A percentile compares a stretch with the other conserved stretches of the same genome.
Conservation (phyloP, 2,113 vertebrate species). For the Salvelinus sp. region DNA sequence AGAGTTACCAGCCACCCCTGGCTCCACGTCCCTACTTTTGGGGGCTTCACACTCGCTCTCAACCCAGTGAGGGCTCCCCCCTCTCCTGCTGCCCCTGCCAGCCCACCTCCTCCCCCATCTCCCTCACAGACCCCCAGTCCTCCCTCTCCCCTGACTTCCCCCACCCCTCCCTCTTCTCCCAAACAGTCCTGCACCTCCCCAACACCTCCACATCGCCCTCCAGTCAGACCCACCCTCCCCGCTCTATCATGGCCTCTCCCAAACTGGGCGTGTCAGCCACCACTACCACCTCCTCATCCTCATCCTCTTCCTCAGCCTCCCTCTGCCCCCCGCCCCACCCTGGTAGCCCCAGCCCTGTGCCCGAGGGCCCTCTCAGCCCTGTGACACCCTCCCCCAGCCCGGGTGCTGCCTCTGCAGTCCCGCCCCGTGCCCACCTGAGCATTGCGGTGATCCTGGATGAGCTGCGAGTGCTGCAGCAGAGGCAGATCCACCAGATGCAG, state of each 20-base stretch:
- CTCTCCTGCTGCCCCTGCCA: constrained; percentile 32
- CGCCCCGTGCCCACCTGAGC: constrained; percentile 72
- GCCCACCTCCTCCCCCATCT: constrained; percentile 16
- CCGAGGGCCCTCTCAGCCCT: constrained; percentile 80
- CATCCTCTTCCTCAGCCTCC: constrained; percentile 70
- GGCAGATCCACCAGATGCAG: constrained; percentile 93
- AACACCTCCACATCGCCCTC: constrained; percentile 31
- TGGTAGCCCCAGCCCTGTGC: constrained; percentile 72
- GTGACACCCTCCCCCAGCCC: constrained; percentile 74
- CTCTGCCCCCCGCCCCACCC: constrained; percentile 71
- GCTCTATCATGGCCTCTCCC: constrained; percentile 74
- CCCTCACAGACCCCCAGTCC: constrained; percentile 38
- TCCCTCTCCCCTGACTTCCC: constrained; percentile 41
- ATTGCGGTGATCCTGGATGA: constrained; percentile 86
- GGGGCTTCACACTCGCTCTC: constrained; percentile 31
- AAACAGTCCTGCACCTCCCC: constrained; percentile 19
- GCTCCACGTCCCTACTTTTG: constrained; percentile 36
- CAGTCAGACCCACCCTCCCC: constrained; percentile 33
- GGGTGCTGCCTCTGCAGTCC: constrained; percentile 70
- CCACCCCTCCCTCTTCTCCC: constrained; percentile 18
- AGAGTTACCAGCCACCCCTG: constrained; percentile 37
- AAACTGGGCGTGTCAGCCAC: constrained; percentile 77
- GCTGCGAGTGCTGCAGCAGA: constrained; percentile 86
- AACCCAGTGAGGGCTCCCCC: constrained; percentile 24
- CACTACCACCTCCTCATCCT: constrained; percentile 72